These are phyloP conservation scores for Crossocerus cetratus DNA, from an alignment of 2,888 invertebrate species.

Conservation along the genomic window DNA sequence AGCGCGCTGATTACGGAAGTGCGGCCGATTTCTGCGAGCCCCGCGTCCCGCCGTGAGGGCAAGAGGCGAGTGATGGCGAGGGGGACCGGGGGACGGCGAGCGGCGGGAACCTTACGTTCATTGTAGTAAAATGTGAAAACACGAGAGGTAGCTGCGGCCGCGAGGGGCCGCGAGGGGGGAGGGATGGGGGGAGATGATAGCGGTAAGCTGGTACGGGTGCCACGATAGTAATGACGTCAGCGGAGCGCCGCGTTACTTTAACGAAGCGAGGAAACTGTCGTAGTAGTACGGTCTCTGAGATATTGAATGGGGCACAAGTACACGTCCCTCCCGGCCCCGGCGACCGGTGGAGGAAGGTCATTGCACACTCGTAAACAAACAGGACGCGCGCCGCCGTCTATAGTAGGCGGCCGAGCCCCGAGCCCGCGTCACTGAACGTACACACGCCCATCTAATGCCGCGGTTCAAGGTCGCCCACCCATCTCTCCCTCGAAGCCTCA, in stretches of 20 bases:
- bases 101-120: slow-evolving; percentile 1
- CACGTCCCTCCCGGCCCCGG: slow-evolving; percentile 39
- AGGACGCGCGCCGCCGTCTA: slow-evolving; percentile 51
- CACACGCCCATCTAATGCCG: slow-evolving; percentile 52
- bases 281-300: slow-evolving; percentile 48
- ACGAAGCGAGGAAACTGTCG: slow-evolving; percentile 49
- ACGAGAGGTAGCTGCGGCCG: background rate
- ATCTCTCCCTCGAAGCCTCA: slow-evolving; percentile 4
- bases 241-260: slow-evolving; percentile 33
- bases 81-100: too few relatives aligned
- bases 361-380: slow-evolving; percentile 63
- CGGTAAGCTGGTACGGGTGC: slow-evolving; percentile 6
- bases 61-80: too few relatives aligned
- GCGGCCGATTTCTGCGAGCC: too few relatives aligned
- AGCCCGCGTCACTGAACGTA: slow-evolving; percentile 59
- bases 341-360: slow-evolving; percentile 50
- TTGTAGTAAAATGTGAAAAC: slow-evolving; percentile 13
- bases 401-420: slow-evolving; percentile 41
- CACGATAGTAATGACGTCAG: slow-evolving; percentile 28
- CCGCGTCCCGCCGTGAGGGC: too few relatives aligned
- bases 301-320: slow-evolving; percentile 58
- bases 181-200: slow-evolving; percentile 15
- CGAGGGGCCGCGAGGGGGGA: slow-evolving; percentile 1
- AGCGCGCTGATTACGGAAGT: too few relatives aligned
- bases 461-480: slow-evolving; percentile 46